Evolutionary conservation across 2,888 invertebrate species (phyloP).

Genomic region (Odontothrips loti): DNA sequence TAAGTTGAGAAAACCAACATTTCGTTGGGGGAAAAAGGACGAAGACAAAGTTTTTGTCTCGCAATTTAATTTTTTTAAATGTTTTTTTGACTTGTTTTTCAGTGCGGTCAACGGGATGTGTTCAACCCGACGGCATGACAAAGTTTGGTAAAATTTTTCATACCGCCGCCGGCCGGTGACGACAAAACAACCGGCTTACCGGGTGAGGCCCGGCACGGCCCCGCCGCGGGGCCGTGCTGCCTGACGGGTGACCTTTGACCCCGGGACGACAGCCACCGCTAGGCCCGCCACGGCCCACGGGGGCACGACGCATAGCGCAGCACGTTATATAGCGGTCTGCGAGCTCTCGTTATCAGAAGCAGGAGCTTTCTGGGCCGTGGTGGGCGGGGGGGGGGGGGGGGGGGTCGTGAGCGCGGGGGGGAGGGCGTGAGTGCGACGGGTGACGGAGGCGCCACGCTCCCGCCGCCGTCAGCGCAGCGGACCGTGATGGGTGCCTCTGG

Average conservation of each 20-base stretch:
- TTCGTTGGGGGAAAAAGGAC: no score
- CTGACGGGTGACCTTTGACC: neutral
- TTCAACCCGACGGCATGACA: neutral
- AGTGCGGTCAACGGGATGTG: no score
- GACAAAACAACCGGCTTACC: neutral
- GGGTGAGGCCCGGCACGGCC: neutral
- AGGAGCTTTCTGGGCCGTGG: neutral
- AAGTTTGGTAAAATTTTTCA: no score
- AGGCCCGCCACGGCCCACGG: no score
- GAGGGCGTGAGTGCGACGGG: neutral
- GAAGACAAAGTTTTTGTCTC: no score
- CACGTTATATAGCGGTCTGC: neutral
- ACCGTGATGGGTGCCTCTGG: constrained; percentile 29
- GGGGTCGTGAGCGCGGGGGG: neutral
- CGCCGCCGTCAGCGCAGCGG: neutral
- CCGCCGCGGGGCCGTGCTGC: neutral
- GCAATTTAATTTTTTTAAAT: no score
- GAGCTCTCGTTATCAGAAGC: neutral
- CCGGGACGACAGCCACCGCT: no score
- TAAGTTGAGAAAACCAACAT: no score
- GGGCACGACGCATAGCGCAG: no score
- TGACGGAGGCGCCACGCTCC: neutral
- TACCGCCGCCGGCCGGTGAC: neutral
- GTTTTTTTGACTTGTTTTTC: no score
- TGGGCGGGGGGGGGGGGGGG: neutral